phyloP scores from a whole-genome alignment of 2,888 invertebrate genomes.

The Brenthis hecate region DNA sequence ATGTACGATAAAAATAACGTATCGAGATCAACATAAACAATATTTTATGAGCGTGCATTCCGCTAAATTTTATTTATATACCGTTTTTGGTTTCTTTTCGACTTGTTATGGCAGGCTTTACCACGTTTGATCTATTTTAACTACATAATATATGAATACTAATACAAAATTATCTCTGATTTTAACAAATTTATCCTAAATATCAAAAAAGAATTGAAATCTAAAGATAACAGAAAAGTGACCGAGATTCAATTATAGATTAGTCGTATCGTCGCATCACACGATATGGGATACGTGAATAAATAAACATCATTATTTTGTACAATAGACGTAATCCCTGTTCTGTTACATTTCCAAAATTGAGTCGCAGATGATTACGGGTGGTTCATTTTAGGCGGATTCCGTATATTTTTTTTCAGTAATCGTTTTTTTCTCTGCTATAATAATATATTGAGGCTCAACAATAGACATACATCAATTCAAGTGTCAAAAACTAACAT shows the following conservation, averaged over 20 bases:
- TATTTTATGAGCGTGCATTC: slow-evolving; percentile 76
- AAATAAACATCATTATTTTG: slow-evolving; percentile 79
- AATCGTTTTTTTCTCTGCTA: slow-evolving; percentile 68
- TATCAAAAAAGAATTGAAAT: slow-evolving; percentile 59
- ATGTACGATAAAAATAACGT: slow-evolving; percentile 71
- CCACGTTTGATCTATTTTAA: slow-evolving; percentile 13
- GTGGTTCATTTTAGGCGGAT: slow-evolving; percentile 66
- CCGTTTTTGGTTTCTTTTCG: slow-evolving; percentile 39
- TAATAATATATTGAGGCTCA: slow-evolving; percentile 65
- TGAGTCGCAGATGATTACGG: slow-evolving; percentile 57
- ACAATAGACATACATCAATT: slow-evolving; percentile 80
- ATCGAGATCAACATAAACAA: slow-evolving; percentile 74
- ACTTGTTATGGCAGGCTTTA: slow-evolving; percentile 23
- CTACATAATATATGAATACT: neutral
- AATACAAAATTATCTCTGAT: too few relatives aligned
- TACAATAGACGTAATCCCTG: slow-evolving; percentile 76
- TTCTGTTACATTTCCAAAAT: slow-evolving; percentile 65
- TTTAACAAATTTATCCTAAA: slow-evolving; percentile 26
- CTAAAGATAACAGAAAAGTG: slow-evolving; percentile 69
- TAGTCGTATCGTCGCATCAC: slow-evolving; percentile 74
- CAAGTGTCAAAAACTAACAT: slow-evolving; percentile 82
- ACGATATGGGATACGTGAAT: slow-evolving; percentile 79
- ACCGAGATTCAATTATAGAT: slow-evolving; percentile 82
- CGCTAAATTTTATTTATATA: slow-evolving; percentile 75
- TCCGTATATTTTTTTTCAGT: slow-evolving; percentile 65